These are phyloP conservation scores for Hippocampus guttulatus DNA, from an alignment of 2,113 vertebrate genomes.

Conservation along the genomic window DNA sequence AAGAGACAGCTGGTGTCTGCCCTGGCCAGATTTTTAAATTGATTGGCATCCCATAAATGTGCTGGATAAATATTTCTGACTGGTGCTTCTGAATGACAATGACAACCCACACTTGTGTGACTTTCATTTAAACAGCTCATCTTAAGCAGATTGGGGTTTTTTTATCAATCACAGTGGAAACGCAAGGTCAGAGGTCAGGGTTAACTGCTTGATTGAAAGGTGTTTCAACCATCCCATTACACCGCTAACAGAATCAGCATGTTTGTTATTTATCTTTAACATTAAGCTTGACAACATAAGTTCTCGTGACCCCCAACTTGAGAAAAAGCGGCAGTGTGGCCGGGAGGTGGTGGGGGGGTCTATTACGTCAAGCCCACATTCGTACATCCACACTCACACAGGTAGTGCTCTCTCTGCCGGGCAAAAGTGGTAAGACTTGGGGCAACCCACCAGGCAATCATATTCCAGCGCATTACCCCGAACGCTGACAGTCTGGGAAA, in stretches of 20 bases:
- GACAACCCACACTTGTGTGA: not conserved
- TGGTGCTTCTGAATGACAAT: not conserved
- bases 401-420: conserved; percentile 50
- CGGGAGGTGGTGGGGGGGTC: too few species aligned
- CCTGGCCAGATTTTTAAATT: not conserved
- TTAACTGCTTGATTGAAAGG: not conserved
- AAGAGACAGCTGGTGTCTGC: not conserved
- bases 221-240: not conserved
- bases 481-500: not conserved
- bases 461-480: not conserved
- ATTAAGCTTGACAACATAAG: not conserved
- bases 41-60: not conserved
- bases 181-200: not conserved
- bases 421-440: not conserved
- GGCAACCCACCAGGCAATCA: not conserved
- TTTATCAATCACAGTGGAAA: not conserved
- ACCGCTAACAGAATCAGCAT: not conserved
- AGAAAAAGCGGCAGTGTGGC: not conserved
- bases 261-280: not conserved
- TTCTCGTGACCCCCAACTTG: not conserved
- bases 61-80: not conserved
- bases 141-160: not conserved
- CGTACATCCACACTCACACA: not conserved
- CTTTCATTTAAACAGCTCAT: not conserved
- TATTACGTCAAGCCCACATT: not conserved